These are phyloP conservation scores for Sardina pilchardus DNA, from an alignment of 2,113 vertebrate species.

Conservation along the genomic window DNA sequence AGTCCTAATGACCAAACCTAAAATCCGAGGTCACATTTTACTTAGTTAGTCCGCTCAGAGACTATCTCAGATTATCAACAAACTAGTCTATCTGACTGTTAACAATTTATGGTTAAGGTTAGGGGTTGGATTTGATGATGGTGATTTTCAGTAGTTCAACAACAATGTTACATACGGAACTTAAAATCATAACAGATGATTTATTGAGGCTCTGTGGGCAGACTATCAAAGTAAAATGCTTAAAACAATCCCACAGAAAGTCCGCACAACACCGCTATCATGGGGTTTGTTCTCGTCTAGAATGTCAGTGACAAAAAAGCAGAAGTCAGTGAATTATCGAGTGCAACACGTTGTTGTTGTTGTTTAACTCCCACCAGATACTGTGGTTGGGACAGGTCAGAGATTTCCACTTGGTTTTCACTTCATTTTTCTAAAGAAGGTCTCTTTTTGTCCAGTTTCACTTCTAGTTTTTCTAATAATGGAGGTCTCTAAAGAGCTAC, in stretches of 20 bases:
- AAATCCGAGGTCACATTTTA: too few relatives aligned
- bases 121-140: too few relatives aligned
- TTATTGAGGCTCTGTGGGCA: too few relatives aligned
- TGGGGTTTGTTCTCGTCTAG: not conserved
- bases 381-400: not conserved
- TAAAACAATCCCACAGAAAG: not conserved
- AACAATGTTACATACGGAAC: too few relatives aligned
- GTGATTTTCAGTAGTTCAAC: too few relatives aligned
- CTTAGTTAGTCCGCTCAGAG: too few relatives aligned
- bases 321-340: not conserved
- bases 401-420: not conserved
- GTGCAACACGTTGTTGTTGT: not conserved
- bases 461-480: not conserved
- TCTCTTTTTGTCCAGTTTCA: not conserved
- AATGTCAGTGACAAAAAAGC: not conserved
- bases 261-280: not conserved
- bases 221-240: not conserved
- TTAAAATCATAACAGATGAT: too few relatives aligned
- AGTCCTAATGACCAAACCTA: not conserved
- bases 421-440: conserved; percentile 1
- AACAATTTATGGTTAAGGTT: too few relatives aligned
- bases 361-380: not conserved
- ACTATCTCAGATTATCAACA: too few relatives aligned
- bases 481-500: not conserved
- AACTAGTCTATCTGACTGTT: too few relatives aligned